Conservation (phyloP, 2,113 vertebrate species). For the Campylorhamphus procurvoides region DNA sequence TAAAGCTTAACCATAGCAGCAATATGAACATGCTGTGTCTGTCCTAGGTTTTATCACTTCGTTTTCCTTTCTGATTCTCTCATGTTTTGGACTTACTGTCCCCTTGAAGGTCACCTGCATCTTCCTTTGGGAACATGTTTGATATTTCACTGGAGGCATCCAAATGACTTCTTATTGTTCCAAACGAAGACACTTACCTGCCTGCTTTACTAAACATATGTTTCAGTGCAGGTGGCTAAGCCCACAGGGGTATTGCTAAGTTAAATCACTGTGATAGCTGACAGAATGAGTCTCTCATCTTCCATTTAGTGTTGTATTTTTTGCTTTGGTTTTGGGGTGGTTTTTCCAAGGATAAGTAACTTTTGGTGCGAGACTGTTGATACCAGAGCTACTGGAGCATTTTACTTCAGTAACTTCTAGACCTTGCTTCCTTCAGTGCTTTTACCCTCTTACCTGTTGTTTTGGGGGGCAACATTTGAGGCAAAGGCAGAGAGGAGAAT, state of each 20-base stretch:
- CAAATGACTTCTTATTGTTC: conserved; percentile 44
- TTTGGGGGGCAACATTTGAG: neutral
- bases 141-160: conserved; percentile 53
- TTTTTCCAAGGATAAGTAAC: neutral
- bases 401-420: neutral
- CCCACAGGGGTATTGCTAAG: conserved; percentile 27
- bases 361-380: neutral
- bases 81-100: neutral
- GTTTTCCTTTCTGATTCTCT: conserved; percentile 17
- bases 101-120: conserved; percentile 39
- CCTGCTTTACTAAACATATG: conserved; percentile 56
- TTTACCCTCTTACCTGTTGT: neutral
- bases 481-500: neutral
- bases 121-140: conserved; percentile 47
- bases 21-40: neutral
- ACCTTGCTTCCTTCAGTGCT: neutral
- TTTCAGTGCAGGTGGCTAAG: conserved; percentile 52
- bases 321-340: neutral
- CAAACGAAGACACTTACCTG: conserved; percentile 2
- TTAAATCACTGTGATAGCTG: conserved; percentile 49
- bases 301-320: neutral
- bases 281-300: conserved; percentile 36
- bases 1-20: neutral
- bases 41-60: neutral
- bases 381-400: neutral